Conservation (phyloP, 2,888 invertebrate species). For the Catocala sponsa region DNA sequence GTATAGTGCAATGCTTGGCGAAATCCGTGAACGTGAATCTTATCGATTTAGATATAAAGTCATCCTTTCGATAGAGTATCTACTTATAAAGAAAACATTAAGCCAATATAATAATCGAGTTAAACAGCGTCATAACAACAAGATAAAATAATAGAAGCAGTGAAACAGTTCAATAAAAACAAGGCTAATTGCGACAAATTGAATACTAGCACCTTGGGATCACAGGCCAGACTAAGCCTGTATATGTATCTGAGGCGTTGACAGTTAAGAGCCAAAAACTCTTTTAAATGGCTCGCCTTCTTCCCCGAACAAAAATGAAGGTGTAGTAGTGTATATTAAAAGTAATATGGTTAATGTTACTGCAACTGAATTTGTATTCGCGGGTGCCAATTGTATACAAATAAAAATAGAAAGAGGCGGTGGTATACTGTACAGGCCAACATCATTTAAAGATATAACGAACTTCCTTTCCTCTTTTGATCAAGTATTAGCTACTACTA, state of each 20-base stretch:
- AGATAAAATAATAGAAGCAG: background rate
- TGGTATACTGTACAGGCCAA: no score
- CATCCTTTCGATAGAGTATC: no score
- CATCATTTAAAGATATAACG: no score
- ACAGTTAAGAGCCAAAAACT: background rate
- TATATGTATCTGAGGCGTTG: background rate
- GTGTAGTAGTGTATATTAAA: no score
- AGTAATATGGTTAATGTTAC: no score
- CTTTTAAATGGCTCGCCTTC: background rate
- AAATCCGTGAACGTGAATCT: background rate
- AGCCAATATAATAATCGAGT: conserved; percentile 2
- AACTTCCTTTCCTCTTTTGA: no score
- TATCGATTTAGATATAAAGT: background rate
- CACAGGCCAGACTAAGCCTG: background rate
- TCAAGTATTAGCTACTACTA: no score
- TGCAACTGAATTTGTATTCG: no score
- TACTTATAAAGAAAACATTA: background rate
- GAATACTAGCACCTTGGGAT: background rate
- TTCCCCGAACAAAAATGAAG: no score
- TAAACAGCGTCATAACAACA: background rate
- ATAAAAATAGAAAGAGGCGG: no score
- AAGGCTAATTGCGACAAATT: background rate
- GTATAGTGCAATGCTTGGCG: background rate
- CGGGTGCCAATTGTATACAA: no score
- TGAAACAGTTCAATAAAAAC: background rate